Evolutionary conservation across 2,888 invertebrate species (phyloP).

Genomic region (Dynastes tityus): DNA sequence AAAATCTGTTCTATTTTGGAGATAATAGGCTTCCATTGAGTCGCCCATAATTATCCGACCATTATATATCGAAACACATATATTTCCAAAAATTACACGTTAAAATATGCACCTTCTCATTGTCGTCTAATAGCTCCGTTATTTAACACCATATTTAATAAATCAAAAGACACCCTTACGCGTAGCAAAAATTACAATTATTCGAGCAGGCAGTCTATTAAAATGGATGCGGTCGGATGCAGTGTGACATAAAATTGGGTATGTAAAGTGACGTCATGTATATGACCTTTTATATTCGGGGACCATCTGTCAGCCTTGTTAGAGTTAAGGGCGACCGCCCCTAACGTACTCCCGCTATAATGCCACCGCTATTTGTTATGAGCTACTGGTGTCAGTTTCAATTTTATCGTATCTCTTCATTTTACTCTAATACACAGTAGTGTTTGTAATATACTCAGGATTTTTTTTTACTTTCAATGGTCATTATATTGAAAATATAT

Average conservation of each 20-base stretch:
- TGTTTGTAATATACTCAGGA: too few relatives aligned
- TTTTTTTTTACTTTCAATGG: too few relatives aligned
- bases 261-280: slow-evolving; percentile 66
- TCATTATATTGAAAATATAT: too few relatives aligned
- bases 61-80: too few relatives aligned
- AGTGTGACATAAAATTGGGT: slow-evolving; percentile 62
- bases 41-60: not conserved
- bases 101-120: slow-evolving; percentile 38
- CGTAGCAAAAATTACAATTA: slow-evolving; percentile 46
- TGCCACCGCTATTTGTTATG: slow-evolving; percentile 62
- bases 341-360: slow-evolving; percentile 62
- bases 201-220: slow-evolving; percentile 55
- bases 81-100: slow-evolving; percentile 24
- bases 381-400: slow-evolving; percentile 66
- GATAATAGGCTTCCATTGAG: too few relatives aligned
- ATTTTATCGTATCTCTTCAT: slow-evolving; percentile 62
- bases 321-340: slow-evolving; percentile 61
- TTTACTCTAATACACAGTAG: slow-evolving; percentile 52
- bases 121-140: slow-evolving; percentile 42
- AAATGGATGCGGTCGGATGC: slow-evolving; percentile 57
- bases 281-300: slow-evolving; percentile 67
- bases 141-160: slow-evolving; percentile 44
- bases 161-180: slow-evolving; percentile 38
- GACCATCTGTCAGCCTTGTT: slow-evolving; percentile 68
- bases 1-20: too few relatives aligned